Percentiles rank a stretch among this genome's conserved stretches.
phyloP scores from a whole-genome alignment of 2,113 vertebrate genomes.

The Agapornis roseicollis region DNA sequence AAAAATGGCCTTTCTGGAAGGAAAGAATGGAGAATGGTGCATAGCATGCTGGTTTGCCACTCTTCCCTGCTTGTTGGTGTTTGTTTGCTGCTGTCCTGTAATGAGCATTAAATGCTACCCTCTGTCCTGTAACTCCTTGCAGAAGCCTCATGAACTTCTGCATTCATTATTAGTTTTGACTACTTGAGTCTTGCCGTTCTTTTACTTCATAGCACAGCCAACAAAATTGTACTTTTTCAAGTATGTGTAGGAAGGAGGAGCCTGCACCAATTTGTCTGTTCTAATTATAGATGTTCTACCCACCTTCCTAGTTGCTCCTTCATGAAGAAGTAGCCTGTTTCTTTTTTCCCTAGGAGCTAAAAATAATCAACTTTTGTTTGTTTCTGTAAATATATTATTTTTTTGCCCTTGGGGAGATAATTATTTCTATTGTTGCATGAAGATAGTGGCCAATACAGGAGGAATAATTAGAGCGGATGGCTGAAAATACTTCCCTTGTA shows the following conservation, averaged over 20 bases:
- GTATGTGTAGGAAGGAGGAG: not conserved
- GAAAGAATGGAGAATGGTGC: not conserved
- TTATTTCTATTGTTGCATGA: slow-evolving; percentile 78
- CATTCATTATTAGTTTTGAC: not conserved
- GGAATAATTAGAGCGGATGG: slow-evolving; percentile 80
- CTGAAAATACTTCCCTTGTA: slow-evolving; percentile 65
- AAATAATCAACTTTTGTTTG: slow-evolving; percentile 81
- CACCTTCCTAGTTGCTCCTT: slow-evolving; percentile 75
- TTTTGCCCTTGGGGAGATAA: slow-evolving; percentile 75
- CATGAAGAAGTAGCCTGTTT: slow-evolving; percentile 66
- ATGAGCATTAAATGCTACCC: not conserved
- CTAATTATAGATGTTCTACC: slow-evolving; percentile 66
- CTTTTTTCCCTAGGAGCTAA: slow-evolving; percentile 70
- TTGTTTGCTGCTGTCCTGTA: not conserved
- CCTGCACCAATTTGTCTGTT: slow-evolving; percentile 59
- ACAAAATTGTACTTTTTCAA: not conserved
- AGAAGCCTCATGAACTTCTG: not conserved
- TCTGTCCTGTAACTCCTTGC: not conserved
- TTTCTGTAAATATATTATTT: slow-evolving; percentile 71
- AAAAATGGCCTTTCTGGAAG: not conserved
- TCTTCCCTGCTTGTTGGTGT: not conserved
- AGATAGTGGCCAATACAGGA: slow-evolving; percentile 76
- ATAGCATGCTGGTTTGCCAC: not conserved
- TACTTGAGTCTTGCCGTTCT: not conserved
- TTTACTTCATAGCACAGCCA: not conserved